Conservation (phyloP, 2,113 vertebrate species). For the Planiliza haematocheilus region DNA sequence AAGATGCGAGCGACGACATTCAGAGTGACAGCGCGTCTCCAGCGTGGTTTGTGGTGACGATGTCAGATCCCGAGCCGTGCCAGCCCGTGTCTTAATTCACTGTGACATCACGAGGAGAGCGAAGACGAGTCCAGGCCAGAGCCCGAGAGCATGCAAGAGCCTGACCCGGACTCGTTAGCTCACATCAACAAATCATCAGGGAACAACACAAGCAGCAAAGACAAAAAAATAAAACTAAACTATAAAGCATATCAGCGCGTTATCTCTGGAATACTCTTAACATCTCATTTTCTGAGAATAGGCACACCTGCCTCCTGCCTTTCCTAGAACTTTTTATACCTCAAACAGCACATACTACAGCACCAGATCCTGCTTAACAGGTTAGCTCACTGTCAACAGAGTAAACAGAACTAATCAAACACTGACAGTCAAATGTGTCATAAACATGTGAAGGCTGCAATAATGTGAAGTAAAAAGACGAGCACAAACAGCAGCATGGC, state of each 20-base stretch:
- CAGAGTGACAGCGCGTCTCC: slow-evolving; percentile 67
- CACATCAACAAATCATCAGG: slow-evolving; percentile 7
- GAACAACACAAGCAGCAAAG: slow-evolving; percentile 22
- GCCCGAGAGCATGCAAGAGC: slow-evolving; percentile 39
- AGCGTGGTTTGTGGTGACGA: slow-evolving; percentile 69
- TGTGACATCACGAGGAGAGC: slow-evolving; percentile 70
- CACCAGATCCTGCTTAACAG: slow-evolving; percentile 62
- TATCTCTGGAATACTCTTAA: neutral
- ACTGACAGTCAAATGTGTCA: slow-evolving; percentile 11
- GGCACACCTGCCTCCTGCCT: slow-evolving; percentile 42
- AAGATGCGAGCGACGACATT: slow-evolving; percentile 74
- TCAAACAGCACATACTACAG: slow-evolving; percentile 37
- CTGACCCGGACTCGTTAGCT: slow-evolving; percentile 44
- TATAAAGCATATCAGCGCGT: neutral
- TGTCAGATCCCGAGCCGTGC: slow-evolving; percentile 74
- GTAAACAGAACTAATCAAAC: slow-evolving; percentile 72
- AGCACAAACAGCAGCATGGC: slow-evolving; percentile 13
- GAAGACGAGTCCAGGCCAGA: slow-evolving; percentile 67
- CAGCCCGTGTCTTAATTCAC: slow-evolving; percentile 73
- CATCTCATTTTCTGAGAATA: too few relatives aligned
- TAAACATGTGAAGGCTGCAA: slow-evolving; percentile 9
- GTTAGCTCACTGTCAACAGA: slow-evolving; percentile 67
- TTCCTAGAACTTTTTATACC: slow-evolving; percentile 50
- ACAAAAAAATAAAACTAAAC: neutral
- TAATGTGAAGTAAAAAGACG: neutral